phyloP scores from a whole-genome alignment of 1,140 invertebrate species.

The Papilio xuthus region DNA sequence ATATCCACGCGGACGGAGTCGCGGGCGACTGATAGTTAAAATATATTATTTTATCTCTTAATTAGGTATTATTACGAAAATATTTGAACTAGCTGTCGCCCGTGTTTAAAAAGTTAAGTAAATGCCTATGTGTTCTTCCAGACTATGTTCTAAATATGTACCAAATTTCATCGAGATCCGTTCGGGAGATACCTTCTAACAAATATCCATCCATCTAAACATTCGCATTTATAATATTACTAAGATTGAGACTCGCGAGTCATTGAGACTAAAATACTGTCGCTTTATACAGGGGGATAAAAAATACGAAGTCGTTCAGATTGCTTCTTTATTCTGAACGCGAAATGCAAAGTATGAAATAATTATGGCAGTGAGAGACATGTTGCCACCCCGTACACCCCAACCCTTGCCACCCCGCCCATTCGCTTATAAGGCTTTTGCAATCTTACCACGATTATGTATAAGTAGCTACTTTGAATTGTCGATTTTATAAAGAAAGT shows the following conservation, averaged over 20 bases:
- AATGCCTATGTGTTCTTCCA: no score
- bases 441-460: conserved; percentile 3
- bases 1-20: no score
- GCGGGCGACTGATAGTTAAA: no score
- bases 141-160: no score
- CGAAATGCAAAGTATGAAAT: conserved; percentile 77
- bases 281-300: conserved; percentile 62
- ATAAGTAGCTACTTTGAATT: neutral
- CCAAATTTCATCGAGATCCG: no score
- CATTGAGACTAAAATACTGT: conserved; percentile 58
- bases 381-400: conserved; percentile 41
- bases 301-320: conserved; percentile 68
- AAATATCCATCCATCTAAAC: no score
- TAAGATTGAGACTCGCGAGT: conserved; percentile 55
- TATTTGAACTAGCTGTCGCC: no score
- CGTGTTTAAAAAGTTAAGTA: no score
- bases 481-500: neutral
- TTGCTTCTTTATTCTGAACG: conserved; percentile 70
- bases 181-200: no score
- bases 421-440: conserved; percentile 27
- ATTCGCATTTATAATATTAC: conserved; percentile 58
- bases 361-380: conserved; percentile 72
- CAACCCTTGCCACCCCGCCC: conserved; percentile 24
- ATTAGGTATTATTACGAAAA: no score
- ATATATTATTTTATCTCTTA: no score